Evolutionary conservation across 2,113 vertebrate species (phyloP).

Genomic region (Tor tambroides): DNA sequence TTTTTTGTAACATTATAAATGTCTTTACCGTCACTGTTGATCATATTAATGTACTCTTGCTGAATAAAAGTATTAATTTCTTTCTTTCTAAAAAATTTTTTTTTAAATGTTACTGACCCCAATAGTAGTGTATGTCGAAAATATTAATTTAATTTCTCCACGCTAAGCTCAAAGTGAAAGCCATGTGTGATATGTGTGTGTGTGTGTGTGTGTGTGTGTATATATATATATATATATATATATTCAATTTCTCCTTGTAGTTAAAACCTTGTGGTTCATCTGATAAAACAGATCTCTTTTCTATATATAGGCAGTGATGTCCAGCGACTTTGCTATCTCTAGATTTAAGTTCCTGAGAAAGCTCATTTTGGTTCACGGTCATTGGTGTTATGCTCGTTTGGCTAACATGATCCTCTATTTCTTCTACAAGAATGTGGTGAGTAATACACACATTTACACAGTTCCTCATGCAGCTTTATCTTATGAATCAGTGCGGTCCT

Average conservation of each 20-base stretch:
- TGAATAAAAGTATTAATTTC: too few species aligned
- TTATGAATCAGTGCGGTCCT: background rate
- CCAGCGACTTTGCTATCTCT: slow-evolving; percentile 85
- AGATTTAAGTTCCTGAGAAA: slow-evolving; percentile 91
- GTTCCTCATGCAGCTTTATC: slow-evolving; percentile 63
- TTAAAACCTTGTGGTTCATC: background rate
- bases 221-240: too few species aligned
- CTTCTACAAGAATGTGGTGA: slow-evolving; percentile 99
- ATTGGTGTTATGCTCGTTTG: slow-evolving; percentile 95
- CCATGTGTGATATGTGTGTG: too few species aligned
- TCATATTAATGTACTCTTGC: too few species aligned
- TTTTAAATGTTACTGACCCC: too few species aligned
- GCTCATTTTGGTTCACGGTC: slow-evolving; percentile 93
- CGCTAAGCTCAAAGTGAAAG: too few species aligned
- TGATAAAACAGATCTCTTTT: background rate
- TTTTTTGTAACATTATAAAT: too few species aligned
- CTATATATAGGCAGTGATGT: slow-evolving; percentile 79
- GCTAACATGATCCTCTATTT: slow-evolving; percentile 99
- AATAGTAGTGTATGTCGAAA: too few species aligned
- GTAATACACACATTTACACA: slow-evolving; percentile 68
- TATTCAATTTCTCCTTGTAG: background rate
- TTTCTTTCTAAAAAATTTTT: too few species aligned
- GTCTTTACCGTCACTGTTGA: too few species aligned
- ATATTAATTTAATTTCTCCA: too few species aligned
- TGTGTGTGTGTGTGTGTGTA: too few species aligned